These are phyloP conservation scores for Pemphigus obesinymphae DNA, from an alignment of 1,140 invertebrate species.

Conservation along the genomic window DNA sequence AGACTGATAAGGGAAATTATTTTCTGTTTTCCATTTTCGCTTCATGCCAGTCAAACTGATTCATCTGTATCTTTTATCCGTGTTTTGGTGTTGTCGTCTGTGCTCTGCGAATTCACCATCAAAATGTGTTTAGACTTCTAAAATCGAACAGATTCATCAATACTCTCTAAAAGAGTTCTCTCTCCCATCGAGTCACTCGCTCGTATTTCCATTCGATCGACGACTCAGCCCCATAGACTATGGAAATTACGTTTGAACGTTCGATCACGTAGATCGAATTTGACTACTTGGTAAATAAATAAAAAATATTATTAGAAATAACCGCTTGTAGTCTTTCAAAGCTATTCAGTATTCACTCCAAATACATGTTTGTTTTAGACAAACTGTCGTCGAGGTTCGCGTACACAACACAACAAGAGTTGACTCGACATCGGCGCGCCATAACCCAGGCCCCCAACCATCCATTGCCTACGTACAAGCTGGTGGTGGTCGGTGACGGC, in stretches of 20 bases:
- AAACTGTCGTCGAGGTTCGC: slow-evolving; percentile 30
- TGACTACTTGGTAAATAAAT: not conserved
- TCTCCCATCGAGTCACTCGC: too few species aligned
- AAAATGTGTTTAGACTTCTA: too few species aligned
- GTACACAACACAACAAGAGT: slow-evolving; percentile 35
- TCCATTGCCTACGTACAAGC: slow-evolving; percentile 64
- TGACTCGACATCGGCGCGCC: slow-evolving; percentile 33
- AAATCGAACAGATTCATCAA: too few species aligned
- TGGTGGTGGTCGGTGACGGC: slow-evolving; percentile 87
- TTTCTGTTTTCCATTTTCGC: not conserved
- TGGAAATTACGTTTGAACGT: not conserved
- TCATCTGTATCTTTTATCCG: too few species aligned
- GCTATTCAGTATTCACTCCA: too few species aligned
- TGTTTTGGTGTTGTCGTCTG: too few species aligned
- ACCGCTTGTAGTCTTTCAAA: too few species aligned
- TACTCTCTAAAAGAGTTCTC: too few species aligned
- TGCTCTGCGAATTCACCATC: too few species aligned
- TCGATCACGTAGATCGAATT: not conserved
- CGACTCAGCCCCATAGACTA: too few species aligned
- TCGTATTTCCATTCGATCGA: too few species aligned
- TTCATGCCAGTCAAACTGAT: not conserved
- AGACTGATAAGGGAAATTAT: not conserved
- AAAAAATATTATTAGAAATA: too few species aligned
- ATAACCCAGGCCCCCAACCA: slow-evolving; percentile 40
- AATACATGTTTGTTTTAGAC: not conserved